phyloP scores from a whole-genome alignment of 2,888 invertebrate genomes.

The Euproctis similis region DNA sequence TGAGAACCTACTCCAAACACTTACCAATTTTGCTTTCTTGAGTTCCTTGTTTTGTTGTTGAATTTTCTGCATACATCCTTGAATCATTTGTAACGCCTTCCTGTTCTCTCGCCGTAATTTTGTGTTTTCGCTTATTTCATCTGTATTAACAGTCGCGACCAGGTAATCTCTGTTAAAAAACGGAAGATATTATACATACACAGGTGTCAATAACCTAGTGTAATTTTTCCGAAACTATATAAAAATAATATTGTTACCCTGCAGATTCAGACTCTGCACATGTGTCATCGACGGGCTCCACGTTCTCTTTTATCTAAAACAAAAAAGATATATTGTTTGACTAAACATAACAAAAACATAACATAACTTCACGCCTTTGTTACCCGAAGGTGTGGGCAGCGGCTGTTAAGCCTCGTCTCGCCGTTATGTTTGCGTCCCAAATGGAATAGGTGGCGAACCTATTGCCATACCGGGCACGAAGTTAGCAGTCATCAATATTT shows the following conservation, averaged over 20 bases:
- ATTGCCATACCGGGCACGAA: too few species aligned
- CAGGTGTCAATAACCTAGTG: too few species aligned
- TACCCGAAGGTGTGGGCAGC: too few species aligned
- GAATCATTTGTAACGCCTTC: slow-evolving; percentile 75
- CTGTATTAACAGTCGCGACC: slow-evolving; percentile 50
- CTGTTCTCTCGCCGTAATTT: slow-evolving; percentile 70
- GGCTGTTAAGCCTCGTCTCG: too few species aligned
- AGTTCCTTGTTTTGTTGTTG: slow-evolving; percentile 71
- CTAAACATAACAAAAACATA: too few species aligned
- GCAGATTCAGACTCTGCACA: slow-evolving; percentile 60
- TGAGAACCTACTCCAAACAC: too few species aligned
- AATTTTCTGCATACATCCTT: slow-evolving; percentile 73
- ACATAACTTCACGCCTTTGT: too few species aligned
- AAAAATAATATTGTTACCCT: slow-evolving; percentile 32
- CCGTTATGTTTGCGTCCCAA: too few species aligned
- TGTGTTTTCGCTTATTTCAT: slow-evolving; percentile 57
- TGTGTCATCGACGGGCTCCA: slow-evolving; percentile 44
- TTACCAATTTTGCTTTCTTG: slow-evolving; percentile 61
- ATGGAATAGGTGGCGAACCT: too few species aligned
- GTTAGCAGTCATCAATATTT: too few species aligned
- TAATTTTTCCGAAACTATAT: background rate
- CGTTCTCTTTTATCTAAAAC: slow-evolving; percentile 32
- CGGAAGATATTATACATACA: too few species aligned
- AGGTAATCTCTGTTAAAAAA: slow-evolving; percentile 49
- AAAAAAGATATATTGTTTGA: too few species aligned